Percentiles rank a stretch among this genome's conserved stretches.
phyloP scores from a whole-genome alignment of 37 sponge, comb jelly and placozoan species.

The Diacarnus erythraeanus region DNA sequence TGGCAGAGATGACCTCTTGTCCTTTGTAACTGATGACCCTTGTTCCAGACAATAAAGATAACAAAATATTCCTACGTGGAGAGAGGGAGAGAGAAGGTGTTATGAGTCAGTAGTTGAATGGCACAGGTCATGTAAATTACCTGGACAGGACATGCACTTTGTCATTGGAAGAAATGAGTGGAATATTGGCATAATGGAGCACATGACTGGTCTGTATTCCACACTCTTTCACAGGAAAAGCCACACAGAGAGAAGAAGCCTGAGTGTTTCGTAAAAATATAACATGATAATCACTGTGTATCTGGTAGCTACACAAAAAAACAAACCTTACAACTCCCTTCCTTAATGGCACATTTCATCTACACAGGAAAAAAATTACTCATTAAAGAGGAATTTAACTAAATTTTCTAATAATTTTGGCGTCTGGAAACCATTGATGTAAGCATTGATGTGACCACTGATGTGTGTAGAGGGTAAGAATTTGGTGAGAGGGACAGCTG shows the following conservation, averaged over 20 bases:
- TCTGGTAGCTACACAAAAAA: no score
- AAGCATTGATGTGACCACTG: no score
- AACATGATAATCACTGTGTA: no score
- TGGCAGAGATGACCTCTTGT: constrained; percentile 38
- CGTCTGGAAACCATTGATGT: no score
- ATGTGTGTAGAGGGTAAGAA: no score
- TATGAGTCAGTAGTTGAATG: neutral
- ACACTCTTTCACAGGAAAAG: neutral
- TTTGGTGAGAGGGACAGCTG: no score
- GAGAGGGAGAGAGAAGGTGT: neutral
- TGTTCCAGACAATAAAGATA: constrained; percentile 12
- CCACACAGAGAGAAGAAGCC: neutral
- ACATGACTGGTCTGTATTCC: neutral
- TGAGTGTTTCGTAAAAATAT: no score
- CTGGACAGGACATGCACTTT: neutral
- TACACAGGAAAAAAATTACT: no score
- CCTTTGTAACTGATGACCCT: constrained; percentile 50
- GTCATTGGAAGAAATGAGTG: neutral
- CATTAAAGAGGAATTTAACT: no score
- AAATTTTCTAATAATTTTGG: no score
- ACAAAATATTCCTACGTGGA: neutral
- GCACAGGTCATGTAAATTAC: neutral
- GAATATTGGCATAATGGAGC: neutral
- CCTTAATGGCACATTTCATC: no score
- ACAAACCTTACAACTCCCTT: no score